Evolutionary conservation across 35 echinoderm and acorn worm species (phyloP), one percentile per base, ranked within the genome.

Genomic region (Chiridota heheva): DNA sequence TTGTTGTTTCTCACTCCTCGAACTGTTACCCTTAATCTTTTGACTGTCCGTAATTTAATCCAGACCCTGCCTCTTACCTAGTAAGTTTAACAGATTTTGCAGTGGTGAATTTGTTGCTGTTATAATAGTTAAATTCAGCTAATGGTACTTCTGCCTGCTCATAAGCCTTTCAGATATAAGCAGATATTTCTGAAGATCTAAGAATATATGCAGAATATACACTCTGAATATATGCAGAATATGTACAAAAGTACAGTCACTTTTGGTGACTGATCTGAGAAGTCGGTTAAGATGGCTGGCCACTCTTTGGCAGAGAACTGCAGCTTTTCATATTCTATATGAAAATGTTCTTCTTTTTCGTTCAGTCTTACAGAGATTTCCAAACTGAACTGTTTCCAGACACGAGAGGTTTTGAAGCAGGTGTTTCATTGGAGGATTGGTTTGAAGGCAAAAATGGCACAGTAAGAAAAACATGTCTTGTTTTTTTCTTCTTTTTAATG

Each of bases 331-430:
- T 65, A 13, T 65, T 20, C 29, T 29, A 45, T 70, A 31, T 47
- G 26, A 34, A 3, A 61, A 22, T 80, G 17, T 39, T 82, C 67
- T 1, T 26, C 26, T 45, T 81, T 1, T 51, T 46, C 35, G 13
- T 51, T 34, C 40, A 97, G 93, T 78, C 83, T 32, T 68, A 92
- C 43, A 75, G 80, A 41, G 87, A 92, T 13, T 98, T 98, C 61
- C 68, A 79, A 38, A 72, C 38, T 44, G 95, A 98, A 30, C 35
- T 98, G 37, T 98, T 91, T 48, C 93, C 93, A 40, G 93, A 96
- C 49, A 84, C 84, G 0, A 17, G 24, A n/a, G 76, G 87, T 32
- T 69, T 58, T 78, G 88, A 91, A 58, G 44, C 93, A 71, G 83
- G 82, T 25, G 38, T 91, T 69, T 70, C 93, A 34, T 49, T 84